These are phyloP conservation scores for Anguilla anguilla DNA, from an alignment of 2,797 vertebrate species.

Conservation along the genomic window DNA sequence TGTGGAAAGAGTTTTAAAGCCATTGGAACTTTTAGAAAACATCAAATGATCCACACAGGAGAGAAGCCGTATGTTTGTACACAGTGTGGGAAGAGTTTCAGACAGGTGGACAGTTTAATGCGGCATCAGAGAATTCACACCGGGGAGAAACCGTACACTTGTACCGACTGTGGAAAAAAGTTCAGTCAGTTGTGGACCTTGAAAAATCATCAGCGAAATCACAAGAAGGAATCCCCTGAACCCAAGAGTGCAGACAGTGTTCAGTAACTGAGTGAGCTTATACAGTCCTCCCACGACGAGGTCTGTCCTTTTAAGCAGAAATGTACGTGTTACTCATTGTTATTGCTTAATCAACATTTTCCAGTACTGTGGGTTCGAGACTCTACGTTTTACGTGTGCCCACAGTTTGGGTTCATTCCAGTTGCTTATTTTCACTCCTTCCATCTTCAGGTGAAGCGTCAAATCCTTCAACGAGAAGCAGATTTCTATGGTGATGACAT, in stretches of 20 bases:
- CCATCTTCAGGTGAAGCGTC: too few relatives aligned
- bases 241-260: neutral
- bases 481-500: too few relatives aligned
- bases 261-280: neutral
- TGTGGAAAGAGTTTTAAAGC: constrained; percentile 7
- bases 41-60: constrained; percentile 6
- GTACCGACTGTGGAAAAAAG: neutral
- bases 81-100: constrained; percentile 2
- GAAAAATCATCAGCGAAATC: constrained; percentile 7
- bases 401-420: neutral
- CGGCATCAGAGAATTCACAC: constrained; percentile 6
- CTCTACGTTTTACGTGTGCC: neutral
- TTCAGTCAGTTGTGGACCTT: constrained; percentile 8
- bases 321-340: neutral
- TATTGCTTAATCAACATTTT: too few relatives aligned
- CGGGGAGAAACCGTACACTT: constrained; percentile 5
- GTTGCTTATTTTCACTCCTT: neutral
- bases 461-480: too few relatives aligned
- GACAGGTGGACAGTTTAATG: neutral
- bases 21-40: neutral
- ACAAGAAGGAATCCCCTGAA: neutral
- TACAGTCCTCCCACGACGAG: too few relatives aligned
- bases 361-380: neutral
- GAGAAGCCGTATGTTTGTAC: constrained; percentile 3
- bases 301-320: neutral